Evolutionary conservation across 2,888 invertebrate genomes (phyloP).

Genomic region (Platynereis dumerilii): DNA sequence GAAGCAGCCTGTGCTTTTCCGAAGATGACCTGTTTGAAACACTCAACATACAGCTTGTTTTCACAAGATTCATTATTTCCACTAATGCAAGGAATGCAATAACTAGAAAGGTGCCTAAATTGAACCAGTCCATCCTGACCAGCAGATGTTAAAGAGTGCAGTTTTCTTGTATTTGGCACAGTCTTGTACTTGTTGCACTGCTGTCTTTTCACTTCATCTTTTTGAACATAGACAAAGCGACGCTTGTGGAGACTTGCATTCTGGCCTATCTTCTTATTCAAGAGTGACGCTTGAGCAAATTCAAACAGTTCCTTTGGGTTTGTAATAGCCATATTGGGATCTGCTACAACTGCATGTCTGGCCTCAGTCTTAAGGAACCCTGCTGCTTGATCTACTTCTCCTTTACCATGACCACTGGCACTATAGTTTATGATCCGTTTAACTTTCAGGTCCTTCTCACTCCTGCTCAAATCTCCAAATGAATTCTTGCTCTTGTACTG

Average conservation of each 20-base stretch:
- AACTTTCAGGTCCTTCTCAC: slow-evolving; percentile 5
- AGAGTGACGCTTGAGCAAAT: neutral
- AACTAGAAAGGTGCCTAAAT: neutral
- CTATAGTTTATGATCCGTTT: neutral
- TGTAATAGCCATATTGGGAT: neutral
- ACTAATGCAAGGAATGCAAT: neutral
- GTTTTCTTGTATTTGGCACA: neutral
- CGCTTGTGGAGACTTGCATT: neutral
- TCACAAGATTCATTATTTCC: neutral
- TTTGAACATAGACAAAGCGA: no score
- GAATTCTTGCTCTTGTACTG: neutral
- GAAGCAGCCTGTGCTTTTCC: no score
- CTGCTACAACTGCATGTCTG: slow-evolving; percentile 4
- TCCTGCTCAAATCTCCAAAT: slow-evolving; percentile 2
- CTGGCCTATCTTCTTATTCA: neutral
- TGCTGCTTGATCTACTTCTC: slow-evolving; percentile 6
- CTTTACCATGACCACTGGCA: slow-evolving; percentile 9
- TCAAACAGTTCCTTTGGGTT: neutral
- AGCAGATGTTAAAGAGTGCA: neutral
- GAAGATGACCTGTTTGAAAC: no score
- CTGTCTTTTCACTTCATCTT: no score
- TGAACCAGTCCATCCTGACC: neutral
- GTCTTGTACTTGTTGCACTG: no score
- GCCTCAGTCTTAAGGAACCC: slow-evolving; percentile 6
- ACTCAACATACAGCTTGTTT: neutral